Evolutionary conservation across 2,888 invertebrate species (phyloP), one percentile per base, ranked within the genome.

Genomic region (Sisyra terminalis): DNA sequence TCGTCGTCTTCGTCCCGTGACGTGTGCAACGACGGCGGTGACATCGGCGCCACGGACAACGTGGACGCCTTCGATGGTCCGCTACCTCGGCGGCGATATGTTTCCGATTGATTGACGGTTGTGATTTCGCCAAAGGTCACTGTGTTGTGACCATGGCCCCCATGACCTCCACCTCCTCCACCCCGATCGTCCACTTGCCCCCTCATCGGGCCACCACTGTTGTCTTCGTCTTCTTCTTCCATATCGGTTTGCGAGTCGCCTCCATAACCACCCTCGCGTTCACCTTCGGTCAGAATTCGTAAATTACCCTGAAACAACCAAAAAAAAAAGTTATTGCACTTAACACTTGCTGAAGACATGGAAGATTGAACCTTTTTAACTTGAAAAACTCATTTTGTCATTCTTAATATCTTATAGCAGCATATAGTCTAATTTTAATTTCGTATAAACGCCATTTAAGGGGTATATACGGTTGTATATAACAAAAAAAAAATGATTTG

Each of bases 1-100:
- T 61, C 61, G 44, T 61, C 75, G 44, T 61, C 75, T 47, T 82
- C 81, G 53, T 78, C 78, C 48, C 75, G 71, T 42, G 79, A 78
- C 15, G 75, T 75, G 44, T 75, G 71, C 50, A 73, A 67, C 11
- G 75, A 73, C 14, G 71, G 66, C 4, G 64, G 43, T 17, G 43
- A 43, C 40, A 17, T 40, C 15, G 40, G 40, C 29, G 40, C 29
- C 29, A 40, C 30, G 5, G 57, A 45, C 52, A 31, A 30, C 3
- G 15, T 29, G 4, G 9, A 11, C 38, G 17, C 18, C 17, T 14
- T 18, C 48, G 38, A 49, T 45, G 48, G 46, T 51, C 37, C 37
- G 18, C 16, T 37, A 10, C 37, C 18, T 17, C 37, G 16, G 11
- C 18, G 37, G 11, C 16, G 11, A 18, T 37, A 37, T 18, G 37